Base-by-base conservation (phyloP, 2,888 invertebrate genomes). In the Andrena camellia region DNA sequence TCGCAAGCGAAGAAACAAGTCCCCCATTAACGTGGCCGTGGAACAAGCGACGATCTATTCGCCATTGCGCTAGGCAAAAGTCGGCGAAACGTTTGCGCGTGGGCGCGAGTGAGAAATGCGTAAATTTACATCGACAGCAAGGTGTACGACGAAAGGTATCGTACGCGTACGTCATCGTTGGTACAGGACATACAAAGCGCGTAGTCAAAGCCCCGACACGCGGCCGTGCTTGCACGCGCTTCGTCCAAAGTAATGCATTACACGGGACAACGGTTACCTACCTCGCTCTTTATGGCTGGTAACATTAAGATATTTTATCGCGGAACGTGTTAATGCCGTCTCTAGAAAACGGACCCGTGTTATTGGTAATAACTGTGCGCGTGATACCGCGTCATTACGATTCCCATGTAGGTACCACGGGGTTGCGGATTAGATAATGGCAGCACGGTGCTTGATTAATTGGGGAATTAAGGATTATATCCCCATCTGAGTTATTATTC, bases 81-180 rank as follows among this genome's bases (percentile, higher is more conserved):
- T 26, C 48, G 29, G 20, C 35, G 23, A 52, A 75, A 75, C 68
- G 60, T 42, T 68, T 4, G 7, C n/a, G 66, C 80, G 81, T 71
- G 70, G 81, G 80, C 57, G 70, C 17, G 48, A 67, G 71, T 68
- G 71, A 82, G 81, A 82, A 81, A 80, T 42, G 66, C 62, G 76
- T 82, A 75, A 82, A 82, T 79, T 81, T 73, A 54, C 80, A 82
- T 82, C 75, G 82, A 80, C 81, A 35, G 54, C 23, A 50, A 48
- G 60, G 60, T 75, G 70, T 71, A 75, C 67, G 13, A 17, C 69
- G 52, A 42, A 20, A 69, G 63, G 20, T 73, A 52, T 69, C 68
- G 69, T 68, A 54, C 50, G 74, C 64, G n/a, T 54, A 33, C 64
- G 54, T 72, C 64, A 64, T 63, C 17, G 17, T 8, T 59, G 68